These are phyloP conservation scores for Geopemphigus sp. DNA, from an alignment of 1,140 invertebrate genomes.

Conservation along the genomic window DNA sequence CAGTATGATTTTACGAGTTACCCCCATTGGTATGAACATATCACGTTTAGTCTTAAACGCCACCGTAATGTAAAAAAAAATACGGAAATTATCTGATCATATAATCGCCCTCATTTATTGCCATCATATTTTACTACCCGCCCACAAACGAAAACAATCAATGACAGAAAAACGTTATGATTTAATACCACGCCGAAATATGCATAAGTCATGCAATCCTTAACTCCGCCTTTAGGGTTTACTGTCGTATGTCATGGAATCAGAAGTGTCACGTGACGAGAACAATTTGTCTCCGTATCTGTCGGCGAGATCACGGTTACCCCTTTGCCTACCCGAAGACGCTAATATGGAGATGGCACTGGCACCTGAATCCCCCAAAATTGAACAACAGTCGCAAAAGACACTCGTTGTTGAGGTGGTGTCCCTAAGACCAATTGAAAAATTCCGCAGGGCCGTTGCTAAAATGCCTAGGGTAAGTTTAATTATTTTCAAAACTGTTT, in stretches of 20 bases:
- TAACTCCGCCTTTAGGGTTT: constrained; percentile 47
- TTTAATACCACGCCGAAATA: constrained; percentile 49
- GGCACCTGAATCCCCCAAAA: constrained; percentile 32
- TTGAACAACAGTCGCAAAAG: constrained; percentile 47
- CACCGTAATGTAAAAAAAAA: constrained; percentile 13
- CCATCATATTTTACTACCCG: constrained; percentile 27
- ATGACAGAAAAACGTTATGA: constrained; percentile 47
- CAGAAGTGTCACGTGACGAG: constrained; percentile 49
- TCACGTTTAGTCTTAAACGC: constrained; percentile 29
- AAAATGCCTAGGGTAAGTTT: constrained; percentile 50
- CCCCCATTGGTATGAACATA: not conserved
- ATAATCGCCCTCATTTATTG: constrained; percentile 38
- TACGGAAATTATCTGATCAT: constrained; percentile 34
- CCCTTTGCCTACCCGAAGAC: constrained; percentile 53
- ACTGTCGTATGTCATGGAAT: constrained; percentile 34
- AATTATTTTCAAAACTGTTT: not conserved
- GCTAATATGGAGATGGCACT: constrained; percentile 48
- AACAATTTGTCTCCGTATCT: constrained; percentile 53
- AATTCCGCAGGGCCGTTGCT: constrained; percentile 52
- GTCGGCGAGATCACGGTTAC: constrained; percentile 54
- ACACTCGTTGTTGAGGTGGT: constrained; percentile 50
- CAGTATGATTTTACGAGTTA: constrained; percentile 27
- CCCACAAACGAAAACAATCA: constrained; percentile 35
- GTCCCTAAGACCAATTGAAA: constrained; percentile 48
- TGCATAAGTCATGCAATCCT: constrained; percentile 39